phyloP scores from a whole-genome alignment of 1,140 invertebrate genomes.

The Telenomus remus region DNA sequence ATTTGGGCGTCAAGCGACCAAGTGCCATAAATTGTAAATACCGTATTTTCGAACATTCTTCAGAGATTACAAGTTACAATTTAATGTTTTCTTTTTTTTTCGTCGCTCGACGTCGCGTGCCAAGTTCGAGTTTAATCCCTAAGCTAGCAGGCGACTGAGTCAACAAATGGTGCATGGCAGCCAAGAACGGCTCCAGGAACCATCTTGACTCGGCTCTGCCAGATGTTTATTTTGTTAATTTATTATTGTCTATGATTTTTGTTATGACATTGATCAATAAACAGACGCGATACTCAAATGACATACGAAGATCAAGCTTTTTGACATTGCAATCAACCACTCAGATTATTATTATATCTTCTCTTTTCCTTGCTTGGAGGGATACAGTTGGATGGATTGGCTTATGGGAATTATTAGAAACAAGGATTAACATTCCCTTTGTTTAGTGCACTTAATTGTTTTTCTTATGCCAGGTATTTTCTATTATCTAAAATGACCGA shows the following conservation, averaged over 20 bases:
- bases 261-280: slow-evolving; percentile 17
- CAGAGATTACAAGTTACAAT: background rate
- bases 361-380: slow-evolving; percentile 61
- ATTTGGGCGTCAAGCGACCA: slow-evolving; percentile 9
- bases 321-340: slow-evolving; percentile 56
- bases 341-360: slow-evolving; percentile 48
- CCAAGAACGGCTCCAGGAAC: no score
- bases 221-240: slow-evolving; percentile 3
- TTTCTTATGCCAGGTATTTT: no score
- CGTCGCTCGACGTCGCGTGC: slow-evolving; percentile 17
- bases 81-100: background rate
- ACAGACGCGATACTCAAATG: slow-evolving; percentile 12
- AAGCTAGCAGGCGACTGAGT: background rate
- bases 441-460: slow-evolving; percentile 16
- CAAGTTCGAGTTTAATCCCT: background rate
- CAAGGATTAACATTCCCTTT: slow-evolving; percentile 55
- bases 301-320: slow-evolving; percentile 55
- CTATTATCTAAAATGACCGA: no score
- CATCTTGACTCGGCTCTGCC: background rate
- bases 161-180: no score
- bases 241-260: slow-evolving; percentile 7
- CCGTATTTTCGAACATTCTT: background rate
- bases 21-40: slow-evolving; percentile 25
- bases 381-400: slow-evolving; percentile 59
- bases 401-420: slow-evolving; percentile 59